Evolutionary conservation across 1,140 invertebrate species (phyloP).

Genomic region (Drosophila lacteicornis): DNA sequence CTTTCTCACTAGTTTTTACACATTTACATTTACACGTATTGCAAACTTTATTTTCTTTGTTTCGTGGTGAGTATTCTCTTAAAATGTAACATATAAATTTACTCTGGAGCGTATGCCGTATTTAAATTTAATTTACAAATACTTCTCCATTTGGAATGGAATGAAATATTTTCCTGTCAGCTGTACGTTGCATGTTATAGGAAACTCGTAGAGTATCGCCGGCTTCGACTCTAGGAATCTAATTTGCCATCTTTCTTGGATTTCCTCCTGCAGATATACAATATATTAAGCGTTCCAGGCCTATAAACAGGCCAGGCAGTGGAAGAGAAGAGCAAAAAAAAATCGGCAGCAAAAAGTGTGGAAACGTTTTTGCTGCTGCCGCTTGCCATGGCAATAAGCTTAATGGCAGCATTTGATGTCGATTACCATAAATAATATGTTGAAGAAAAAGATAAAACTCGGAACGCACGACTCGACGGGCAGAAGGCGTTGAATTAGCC

Average conservation of each 20-base stretch:
- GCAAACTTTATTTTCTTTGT: too few species aligned
- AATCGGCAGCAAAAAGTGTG: constrained; percentile 36
- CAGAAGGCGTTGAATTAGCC: constrained; percentile 69
- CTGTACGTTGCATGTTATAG: too few species aligned
- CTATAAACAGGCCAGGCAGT: constrained; percentile 34
- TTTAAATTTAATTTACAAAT: too few species aligned
- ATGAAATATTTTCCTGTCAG: too few species aligned
- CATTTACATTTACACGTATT: too few species aligned
- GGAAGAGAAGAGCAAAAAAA: constrained; percentile 18
- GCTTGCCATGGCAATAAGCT: constrained; percentile 75
- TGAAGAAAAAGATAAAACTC: constrained; percentile 36
- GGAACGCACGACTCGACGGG: constrained; percentile 31
- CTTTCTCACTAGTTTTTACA: too few species aligned
- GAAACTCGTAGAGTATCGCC: background rate
- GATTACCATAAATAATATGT: constrained; percentile 78
- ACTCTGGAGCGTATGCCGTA: too few species aligned
- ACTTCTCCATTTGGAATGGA: too few species aligned
- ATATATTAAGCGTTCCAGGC: constrained; percentile 45
- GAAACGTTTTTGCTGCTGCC: constrained; percentile 51
- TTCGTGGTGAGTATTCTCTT: too few species aligned
- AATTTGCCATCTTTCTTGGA: constrained; percentile 16
- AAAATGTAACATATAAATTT: too few species aligned
- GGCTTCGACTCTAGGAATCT: background rate
- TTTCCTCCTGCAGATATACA: constrained; percentile 22
- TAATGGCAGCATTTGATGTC: constrained; percentile 80